Evolutionary conservation across 2,888 invertebrate genomes (phyloP), one percentile per base, ranked within the genome.

Genomic region (Agrotis exclamationis): DNA sequence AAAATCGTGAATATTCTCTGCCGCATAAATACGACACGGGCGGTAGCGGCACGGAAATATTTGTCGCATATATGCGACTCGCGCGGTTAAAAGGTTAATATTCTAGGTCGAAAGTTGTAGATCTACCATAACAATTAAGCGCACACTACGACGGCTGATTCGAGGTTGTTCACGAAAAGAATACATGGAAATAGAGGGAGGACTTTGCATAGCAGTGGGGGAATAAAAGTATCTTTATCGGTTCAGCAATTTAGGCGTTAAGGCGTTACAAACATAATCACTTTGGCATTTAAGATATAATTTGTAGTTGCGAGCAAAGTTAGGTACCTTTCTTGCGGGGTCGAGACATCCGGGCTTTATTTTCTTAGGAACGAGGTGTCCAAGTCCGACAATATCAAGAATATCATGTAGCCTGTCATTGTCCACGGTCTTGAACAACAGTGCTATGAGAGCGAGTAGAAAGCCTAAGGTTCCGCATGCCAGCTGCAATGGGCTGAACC

Each of bases 301-400:
- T 33, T 33, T 33, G 4, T 66, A 45, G 22, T 74, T 33, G 45
- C 13, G 14, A 39, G 13, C 11, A 56, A 39, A 66, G 48, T 74
- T 63, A n/a, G n/a, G n/a, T n/a, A 80, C 80, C 63, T 22, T 28
- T 68, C 56, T 83, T 18, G 2, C 47, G 2, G 18, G 39, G 22
- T 70, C 44, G 13, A 69, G 0, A 20, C 68, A 69, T 11, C 39
- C 39, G 6, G 1, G 11, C 6, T 7, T 16, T 18, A 5, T 28
- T 9, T 1, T 22, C 56, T 50, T 51, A 16, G 70, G 59, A 44
- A 80, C 0, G 3, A 85, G 70, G 11, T 71, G 58, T 22, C 84
- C 84, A 16, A 84, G 74, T 47, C 86, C 86, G 18, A 84, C 11
- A 66, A 72, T 58, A 5, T 50, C 58, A 9, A 84, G 73, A 28